Evolutionary conservation across 2,888 invertebrate species (phyloP).

Genomic region (Nymphalis urticae): DNA sequence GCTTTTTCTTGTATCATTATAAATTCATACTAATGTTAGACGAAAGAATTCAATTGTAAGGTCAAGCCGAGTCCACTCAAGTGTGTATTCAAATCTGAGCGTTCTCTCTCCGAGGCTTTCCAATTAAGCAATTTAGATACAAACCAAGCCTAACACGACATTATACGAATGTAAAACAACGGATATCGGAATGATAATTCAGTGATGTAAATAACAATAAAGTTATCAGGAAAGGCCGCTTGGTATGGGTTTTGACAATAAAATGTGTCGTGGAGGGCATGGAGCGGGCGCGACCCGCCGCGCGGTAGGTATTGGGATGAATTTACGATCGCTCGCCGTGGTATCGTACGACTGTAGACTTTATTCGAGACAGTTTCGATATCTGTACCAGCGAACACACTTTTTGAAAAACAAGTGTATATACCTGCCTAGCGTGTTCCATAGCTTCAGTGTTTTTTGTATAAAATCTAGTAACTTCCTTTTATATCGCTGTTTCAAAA

Average conservation of each 20-base stretch:
- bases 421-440: not conserved
- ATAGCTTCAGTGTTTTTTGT: not conserved
- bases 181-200: constrained; percentile 76
- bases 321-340: constrained; percentile 61
- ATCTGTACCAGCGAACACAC: constrained; percentile 28
- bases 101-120: constrained; percentile 69
- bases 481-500: not conserved
- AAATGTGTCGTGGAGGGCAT: constrained; percentile 66
- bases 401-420: constrained; percentile 20
- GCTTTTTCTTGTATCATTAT: constrained; percentile 35
- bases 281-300: constrained; percentile 59
- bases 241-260: constrained; percentile 79
- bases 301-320: constrained; percentile 61
- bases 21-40: constrained; percentile 31
- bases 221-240: constrained; percentile 73
- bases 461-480: not conserved
- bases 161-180: constrained; percentile 78
- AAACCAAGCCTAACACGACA: constrained; percentile 65
- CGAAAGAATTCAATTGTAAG: constrained; percentile 58
- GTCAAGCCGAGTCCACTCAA: constrained; percentile 53
- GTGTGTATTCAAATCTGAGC: constrained; percentile 59
- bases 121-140: constrained; percentile 82
- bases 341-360: constrained; percentile 35
- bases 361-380: constrained; percentile 34
- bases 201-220: constrained; percentile 80